A percentile compares a stretch with the other conserved stretches of the same genome.
Evolutionary conservation across 2,888 invertebrate species (phyloP).

Genomic region (Platycheirus rosarum): DNA sequence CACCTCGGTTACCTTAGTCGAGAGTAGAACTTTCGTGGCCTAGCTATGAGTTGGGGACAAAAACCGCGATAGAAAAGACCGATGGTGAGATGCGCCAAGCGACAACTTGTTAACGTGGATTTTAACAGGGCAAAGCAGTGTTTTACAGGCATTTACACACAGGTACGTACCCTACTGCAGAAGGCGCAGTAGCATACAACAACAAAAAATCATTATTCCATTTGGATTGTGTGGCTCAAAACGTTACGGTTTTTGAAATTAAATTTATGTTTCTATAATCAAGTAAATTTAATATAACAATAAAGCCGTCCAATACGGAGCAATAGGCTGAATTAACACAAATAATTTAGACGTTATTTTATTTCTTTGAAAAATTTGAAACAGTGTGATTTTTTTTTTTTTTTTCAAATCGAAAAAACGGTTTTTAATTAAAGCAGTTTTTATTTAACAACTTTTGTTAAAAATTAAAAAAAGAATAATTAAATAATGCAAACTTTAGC

Average conservation of each 20-base stretch:
- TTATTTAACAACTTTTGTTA: no score
- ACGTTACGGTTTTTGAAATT: conserved; percentile 14
- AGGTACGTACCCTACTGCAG: conserved; percentile 49
- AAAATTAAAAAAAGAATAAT: no score
- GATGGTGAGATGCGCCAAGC: conserved; percentile 49
- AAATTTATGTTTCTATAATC: neutral
- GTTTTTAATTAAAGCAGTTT: no score
- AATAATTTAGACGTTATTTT: no score
- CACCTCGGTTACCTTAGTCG: conserved; percentile 32
- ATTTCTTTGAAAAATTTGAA: no score
- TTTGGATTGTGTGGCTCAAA: conserved; percentile 17
- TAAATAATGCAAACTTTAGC: no score
- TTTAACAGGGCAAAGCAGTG: conserved; percentile 61
- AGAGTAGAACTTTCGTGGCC: conserved; percentile 64
- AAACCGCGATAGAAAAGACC: conserved; percentile 29
- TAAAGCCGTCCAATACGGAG: neutral
- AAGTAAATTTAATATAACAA: neutral
- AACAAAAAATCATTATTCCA: conserved; percentile 25
- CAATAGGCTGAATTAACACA: no score
- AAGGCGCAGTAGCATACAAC: conserved; percentile 27
- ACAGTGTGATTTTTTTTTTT: no score
- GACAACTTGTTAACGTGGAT: conserved; percentile 70
- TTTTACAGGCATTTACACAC: conserved; percentile 53
- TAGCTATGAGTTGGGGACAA: conserved; percentile 21
- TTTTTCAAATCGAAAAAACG: no score